These are phyloP conservation scores for Agrilus cyanescens DNA, from an alignment of 2,888 invertebrate genomes.

Conservation along the genomic window DNA sequence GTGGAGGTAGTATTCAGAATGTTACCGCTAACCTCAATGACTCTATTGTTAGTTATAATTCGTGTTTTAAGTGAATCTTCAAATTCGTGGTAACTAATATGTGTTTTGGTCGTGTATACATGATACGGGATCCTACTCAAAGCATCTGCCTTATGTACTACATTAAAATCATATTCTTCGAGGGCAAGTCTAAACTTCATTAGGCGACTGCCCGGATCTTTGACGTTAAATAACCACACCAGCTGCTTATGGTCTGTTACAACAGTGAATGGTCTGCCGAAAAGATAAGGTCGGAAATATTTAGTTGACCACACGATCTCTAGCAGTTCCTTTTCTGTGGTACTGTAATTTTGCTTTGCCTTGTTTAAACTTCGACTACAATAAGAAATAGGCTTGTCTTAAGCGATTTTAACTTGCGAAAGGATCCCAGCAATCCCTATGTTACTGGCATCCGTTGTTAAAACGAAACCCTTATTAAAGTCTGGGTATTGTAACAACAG, in stretches of 20 bases:
- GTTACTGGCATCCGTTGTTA: no score
- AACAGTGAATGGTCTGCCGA: no score
- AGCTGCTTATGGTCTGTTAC: no score
- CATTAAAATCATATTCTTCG: slow-evolving; percentile 25
- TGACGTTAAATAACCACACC: slow-evolving; percentile 24
- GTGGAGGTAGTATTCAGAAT: no score
- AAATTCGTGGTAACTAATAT: slow-evolving; percentile 9
- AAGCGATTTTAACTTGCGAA: slow-evolving; percentile 24
- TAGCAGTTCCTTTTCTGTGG: slow-evolving; percentile 28
- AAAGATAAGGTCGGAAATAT: slow-evolving; percentile 29
- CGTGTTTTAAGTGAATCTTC: no score
- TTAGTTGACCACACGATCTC: slow-evolving; percentile 26
- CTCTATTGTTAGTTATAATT: no score
- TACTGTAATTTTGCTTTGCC: slow-evolving; percentile 26
- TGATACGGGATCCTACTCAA: slow-evolving; percentile 10
- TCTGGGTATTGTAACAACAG: no score
- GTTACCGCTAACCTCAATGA: no score
- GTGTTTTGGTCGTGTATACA: slow-evolving; percentile 2
- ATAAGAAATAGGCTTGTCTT: no score
- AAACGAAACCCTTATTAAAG: no score
- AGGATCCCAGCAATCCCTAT: no score
- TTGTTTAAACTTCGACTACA: no score
- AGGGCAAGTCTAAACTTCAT: slow-evolving; percentile 22
- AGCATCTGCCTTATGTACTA: slow-evolving; percentile 24
- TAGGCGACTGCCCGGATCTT: slow-evolving; percentile 22